Conservation (phyloP, 2,113 vertebrate species). For the Myxocyprinus asiaticus region DNA sequence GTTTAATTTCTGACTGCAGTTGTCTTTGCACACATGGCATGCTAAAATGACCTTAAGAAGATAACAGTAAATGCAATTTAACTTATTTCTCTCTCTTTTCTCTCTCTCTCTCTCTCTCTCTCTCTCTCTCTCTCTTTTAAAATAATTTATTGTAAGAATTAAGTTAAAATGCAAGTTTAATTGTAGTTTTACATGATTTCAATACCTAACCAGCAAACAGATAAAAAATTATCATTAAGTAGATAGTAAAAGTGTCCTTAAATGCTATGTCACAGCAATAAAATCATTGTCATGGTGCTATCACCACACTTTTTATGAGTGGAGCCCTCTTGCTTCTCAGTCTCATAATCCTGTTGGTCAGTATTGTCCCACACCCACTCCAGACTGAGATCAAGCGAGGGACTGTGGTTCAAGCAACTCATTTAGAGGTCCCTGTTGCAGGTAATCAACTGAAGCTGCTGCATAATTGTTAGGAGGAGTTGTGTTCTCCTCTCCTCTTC, state of each 20-base stretch:
- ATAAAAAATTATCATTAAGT: too few species aligned
- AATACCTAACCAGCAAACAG: neutral
- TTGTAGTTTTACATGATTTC: neutral
- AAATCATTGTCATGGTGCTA: slow-evolving; percentile 66
- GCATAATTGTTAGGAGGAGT: slow-evolving; percentile 63
- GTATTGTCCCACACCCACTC: neutral
- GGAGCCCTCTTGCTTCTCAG: neutral
- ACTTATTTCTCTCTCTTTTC: neutral
- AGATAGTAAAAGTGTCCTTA: neutral
- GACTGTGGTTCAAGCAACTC: neutral
- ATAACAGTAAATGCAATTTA: slow-evolving; percentile 7
- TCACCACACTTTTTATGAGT: slow-evolving; percentile 23
- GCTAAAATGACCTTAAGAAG: neutral
- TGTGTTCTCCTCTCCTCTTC: slow-evolving; percentile 30
- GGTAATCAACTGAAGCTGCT: slow-evolving; percentile 34
- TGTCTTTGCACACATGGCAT: neutral
- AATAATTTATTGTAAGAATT: neutral
- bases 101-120: neutral
- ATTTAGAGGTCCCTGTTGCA: neutral
- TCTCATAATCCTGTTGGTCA: neutral
- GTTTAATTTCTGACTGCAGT: slow-evolving; percentile 12
- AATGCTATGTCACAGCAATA: slow-evolving; percentile 57
- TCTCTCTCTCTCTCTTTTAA: neutral
- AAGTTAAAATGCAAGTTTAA: neutral
- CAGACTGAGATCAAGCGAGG: neutral